Evolutionary conservation across 1,140 invertebrate species (phyloP), one percentile per base, ranked within the genome.

Genomic region (Pteromalus puparum): DNA sequence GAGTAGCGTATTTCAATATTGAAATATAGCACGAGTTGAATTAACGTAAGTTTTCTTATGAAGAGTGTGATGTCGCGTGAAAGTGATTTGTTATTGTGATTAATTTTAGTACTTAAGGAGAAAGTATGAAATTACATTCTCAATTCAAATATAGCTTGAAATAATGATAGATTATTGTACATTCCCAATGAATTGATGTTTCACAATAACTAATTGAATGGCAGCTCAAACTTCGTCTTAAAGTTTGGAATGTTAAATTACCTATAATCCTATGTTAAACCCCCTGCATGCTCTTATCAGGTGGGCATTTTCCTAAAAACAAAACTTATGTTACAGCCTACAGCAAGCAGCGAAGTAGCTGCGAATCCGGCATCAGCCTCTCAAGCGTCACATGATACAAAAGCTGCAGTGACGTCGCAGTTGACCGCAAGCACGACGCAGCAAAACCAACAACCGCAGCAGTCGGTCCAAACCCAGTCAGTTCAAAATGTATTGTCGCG

Each of bases 401-500:
- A 90, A 87, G 77, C 78, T 70, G 78, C 85, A 70, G 82, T 82
- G n/a, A 83, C 86, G 82, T 26, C 30, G 2, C 75, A 79, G 15
- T 90, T 90, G 53, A 86, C 89, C 26, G 83, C 83, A 77, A 81
- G 82, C 18, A 79, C 87, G 53, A 73, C 86, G 88, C 90, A 73
- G 80, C 89, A 67, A 87, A 84, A 74, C 84, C 81, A 26, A 84
- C 88, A 77, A 87, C 91, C 70, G 82, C 89, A 61, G 87, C 85
- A 90, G 15, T 87, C 81, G 88, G 53, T n/a, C 1, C 90, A 91
- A 67, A 77, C 76, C 65, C 87, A 34, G 30, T 86, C 86, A n/a
- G 86, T 88, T 42, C 92, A 93, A 74, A 92, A 92, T 26, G 92
- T 92, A 78, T 88, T 95, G 0, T 94, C 94, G 75, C 92, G 93